Evolutionary conservation across 1,140 invertebrate species (phyloP).

Genomic region (Delia radicum): DNA sequence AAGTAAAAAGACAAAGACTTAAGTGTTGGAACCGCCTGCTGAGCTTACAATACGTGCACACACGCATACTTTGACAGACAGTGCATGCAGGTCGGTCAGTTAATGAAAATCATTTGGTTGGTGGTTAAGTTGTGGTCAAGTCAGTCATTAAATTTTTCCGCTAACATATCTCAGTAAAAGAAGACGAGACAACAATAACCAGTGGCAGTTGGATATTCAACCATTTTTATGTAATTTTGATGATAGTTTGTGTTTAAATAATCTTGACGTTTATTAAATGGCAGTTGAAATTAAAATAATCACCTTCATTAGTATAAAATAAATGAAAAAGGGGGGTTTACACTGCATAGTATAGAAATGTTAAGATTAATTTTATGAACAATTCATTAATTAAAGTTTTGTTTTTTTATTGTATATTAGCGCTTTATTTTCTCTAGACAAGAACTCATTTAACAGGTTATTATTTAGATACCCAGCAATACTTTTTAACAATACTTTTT

Average conservation of each 20-base stretch:
- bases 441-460: too few relatives aligned
- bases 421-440: too few relatives aligned
- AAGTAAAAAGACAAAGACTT: not conserved
- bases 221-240: constrained; percentile 14
- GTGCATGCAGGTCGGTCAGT: too few relatives aligned
- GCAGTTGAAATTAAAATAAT: constrained; percentile 11
- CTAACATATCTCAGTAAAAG: too few relatives aligned
- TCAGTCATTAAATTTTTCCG: not conserved
- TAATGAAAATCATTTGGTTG: not conserved
- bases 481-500: too few relatives aligned
- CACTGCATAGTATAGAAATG: too few relatives aligned
- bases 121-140: not conserved
- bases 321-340: too few relatives aligned
- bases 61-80: not conserved
- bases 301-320: not conserved
- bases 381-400: too few relatives aligned
- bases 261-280: constrained; percentile 7
- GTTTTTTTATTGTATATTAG: too few relatives aligned
- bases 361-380: too few relatives aligned
- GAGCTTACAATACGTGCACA: not conserved
- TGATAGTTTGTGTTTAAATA: not conserved
- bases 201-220: constrained; percentile 6
- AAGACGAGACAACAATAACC: not conserved
- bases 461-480: too few relatives aligned
- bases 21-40: not conserved